A percentile compares a stretch with the other conserved stretches of the same genome.
Conservation (phyloP, 2,797 vertebrate species). For the Falco novaeseelandiae region DNA sequence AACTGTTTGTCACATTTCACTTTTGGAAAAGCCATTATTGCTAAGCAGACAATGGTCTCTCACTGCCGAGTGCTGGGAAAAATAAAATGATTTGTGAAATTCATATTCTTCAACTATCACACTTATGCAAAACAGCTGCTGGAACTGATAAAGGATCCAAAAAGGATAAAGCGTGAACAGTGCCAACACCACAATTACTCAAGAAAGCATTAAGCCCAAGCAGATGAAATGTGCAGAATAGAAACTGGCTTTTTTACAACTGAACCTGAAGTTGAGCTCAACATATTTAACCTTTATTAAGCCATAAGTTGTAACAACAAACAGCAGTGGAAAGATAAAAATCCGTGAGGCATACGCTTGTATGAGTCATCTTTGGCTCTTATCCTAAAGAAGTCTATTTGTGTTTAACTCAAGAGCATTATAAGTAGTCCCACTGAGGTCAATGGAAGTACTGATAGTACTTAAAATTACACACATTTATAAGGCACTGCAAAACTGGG, state of each 20-base stretch:
- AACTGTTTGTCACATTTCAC: constrained; percentile 55
- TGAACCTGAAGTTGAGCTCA: neutral
- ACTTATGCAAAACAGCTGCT: constrained; percentile 64
- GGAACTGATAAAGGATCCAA: constrained; percentile 17
- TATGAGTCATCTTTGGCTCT: constrained; percentile 40
- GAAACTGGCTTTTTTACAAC: neutral
- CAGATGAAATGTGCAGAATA: neutral
- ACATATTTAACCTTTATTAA: constrained; percentile 52
- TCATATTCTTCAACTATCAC: constrained; percentile 22
- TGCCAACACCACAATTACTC: constrained; percentile 10
- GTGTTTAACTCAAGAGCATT: neutral
- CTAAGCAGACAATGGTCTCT: constrained; percentile 54
- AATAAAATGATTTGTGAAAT: constrained; percentile 35
- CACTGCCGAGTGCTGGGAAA: constrained; percentile 3
- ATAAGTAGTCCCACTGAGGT: constrained; percentile 1
- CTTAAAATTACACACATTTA: constrained; percentile 5
- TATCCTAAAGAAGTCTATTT: neutral
- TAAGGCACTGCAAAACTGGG: neutral
- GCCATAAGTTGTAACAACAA: neutral
- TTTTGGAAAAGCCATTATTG: constrained; percentile 63
- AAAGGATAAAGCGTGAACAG: neutral
- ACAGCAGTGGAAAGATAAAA: constrained; percentile 13
- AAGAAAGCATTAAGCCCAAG: constrained; percentile 16
- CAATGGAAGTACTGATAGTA: neutral
- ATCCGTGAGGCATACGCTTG: neutral